Conservation (phyloP, 2,888 invertebrate genomes). For the Ditula angustiorana region DNA sequence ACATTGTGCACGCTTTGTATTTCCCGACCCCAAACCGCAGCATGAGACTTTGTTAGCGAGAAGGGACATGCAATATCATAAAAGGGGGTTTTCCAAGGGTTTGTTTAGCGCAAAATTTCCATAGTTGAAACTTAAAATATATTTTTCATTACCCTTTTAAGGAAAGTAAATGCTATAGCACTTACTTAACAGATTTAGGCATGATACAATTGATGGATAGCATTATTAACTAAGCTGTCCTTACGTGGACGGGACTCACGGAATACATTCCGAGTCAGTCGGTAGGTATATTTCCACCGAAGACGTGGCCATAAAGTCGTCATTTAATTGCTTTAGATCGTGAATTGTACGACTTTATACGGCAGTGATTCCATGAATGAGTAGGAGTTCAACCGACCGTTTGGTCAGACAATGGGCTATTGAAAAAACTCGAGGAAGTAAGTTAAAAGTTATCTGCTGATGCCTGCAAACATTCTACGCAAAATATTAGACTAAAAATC, state of each 20-base stretch:
- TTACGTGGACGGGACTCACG: slow-evolving; percentile 5
- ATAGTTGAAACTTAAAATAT: not conserved
- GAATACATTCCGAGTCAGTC: slow-evolving; percentile 17
- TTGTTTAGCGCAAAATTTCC: not conserved
- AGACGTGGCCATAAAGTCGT: slow-evolving; percentile 44
- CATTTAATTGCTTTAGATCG: slow-evolving; percentile 47
- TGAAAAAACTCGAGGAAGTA: slow-evolving; percentile 66
- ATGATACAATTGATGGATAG: slow-evolving; percentile 4
- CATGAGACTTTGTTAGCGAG: not conserved
- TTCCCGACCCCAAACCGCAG: slow-evolving; percentile 8
- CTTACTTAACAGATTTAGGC: no score
- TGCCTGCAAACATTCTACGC: no score
- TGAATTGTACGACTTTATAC: slow-evolving; percentile 44
- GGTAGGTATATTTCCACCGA: slow-evolving; percentile 41
- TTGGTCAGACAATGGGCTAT: slow-evolving; percentile 65
- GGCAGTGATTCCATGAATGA: slow-evolving; percentile 63
- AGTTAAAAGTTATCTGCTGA: slow-evolving; percentile 38
- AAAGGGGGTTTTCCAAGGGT: slow-evolving; percentile 9
- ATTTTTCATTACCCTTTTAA: no score
- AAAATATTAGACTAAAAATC: no score
- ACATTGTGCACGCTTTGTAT: not conserved
- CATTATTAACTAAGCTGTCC: slow-evolving; percentile 13
- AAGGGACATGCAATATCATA: slow-evolving; percentile 16
- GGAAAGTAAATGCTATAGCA: not conserved
- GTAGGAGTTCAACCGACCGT: slow-evolving; percentile 55